These are phyloP conservation scores for Lamprologus callipterus DNA, from an alignment of 2,113 vertebrate species.

Conservation along the genomic window DNA sequence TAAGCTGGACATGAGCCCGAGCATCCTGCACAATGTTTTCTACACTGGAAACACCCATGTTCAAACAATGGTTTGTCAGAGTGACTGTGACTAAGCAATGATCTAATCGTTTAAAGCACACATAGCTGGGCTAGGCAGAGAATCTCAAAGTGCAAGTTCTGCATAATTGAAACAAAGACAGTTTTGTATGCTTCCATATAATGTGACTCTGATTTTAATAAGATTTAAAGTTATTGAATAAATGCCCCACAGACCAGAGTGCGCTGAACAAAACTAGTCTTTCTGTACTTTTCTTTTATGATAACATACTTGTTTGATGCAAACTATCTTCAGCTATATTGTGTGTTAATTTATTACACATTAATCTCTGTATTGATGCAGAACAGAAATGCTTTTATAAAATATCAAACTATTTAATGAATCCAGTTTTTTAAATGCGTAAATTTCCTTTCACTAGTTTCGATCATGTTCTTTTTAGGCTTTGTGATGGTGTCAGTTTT, in stretches of 20 bases:
- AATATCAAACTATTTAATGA: not conserved
- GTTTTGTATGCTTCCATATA: not conserved
- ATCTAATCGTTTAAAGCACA: not conserved
- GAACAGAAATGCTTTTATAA: not conserved
- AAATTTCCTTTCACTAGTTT: not conserved
- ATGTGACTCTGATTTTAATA: not conserved
- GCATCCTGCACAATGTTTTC: not conserved
- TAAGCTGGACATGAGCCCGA: not conserved
- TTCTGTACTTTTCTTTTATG: not conserved
- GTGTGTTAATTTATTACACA: not conserved
- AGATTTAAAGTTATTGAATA: not conserved
- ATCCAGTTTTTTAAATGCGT: not conserved
- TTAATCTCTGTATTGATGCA: not conserved
- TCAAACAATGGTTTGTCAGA: not conserved
- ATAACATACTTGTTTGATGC: not conserved
- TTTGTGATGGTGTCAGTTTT: not conserved
- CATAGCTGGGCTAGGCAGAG: fast-evolving
- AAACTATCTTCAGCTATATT: not conserved
- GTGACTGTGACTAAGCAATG: not conserved
- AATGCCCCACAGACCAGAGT: not conserved
- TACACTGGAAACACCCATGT: not conserved
- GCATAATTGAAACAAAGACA: not conserved
- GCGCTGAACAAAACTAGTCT: not conserved
- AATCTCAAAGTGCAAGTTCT: not conserved
- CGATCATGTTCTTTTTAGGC: not conserved